Conservation (phyloP, 2,888 invertebrate species). For the Drosophila dives region DNA sequence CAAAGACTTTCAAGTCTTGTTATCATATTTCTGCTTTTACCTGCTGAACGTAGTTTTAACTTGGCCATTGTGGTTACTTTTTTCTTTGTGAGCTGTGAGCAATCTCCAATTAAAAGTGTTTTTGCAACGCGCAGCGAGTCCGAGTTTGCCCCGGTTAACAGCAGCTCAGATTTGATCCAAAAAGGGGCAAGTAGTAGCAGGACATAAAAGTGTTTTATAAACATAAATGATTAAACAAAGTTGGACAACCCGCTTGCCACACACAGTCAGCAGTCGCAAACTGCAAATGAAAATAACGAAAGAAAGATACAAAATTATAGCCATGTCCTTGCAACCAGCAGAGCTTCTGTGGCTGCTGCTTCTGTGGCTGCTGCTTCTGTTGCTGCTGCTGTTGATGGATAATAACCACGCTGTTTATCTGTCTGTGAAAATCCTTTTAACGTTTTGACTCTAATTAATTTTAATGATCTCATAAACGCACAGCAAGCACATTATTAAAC, state of each 20-base stretch:
- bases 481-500: slow-evolving; percentile 43
- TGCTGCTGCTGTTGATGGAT: slow-evolving; percentile 49
- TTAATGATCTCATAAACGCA: slow-evolving; percentile 77
- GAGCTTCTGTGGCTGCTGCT: not conserved
- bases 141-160: slow-evolving; percentile 26
- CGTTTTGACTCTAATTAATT: slow-evolving; percentile 81
- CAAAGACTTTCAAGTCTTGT: slow-evolving; percentile 24
- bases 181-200: not conserved
- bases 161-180: slow-evolving; percentile 33
- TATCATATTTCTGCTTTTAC: slow-evolving; percentile 69
- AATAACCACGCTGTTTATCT: slow-evolving; percentile 36
- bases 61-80: slow-evolving; percentile 7
- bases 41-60: slow-evolving; percentile 42
- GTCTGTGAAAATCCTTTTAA: slow-evolving; percentile 64
- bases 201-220: slow-evolving; percentile 67
- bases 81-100: slow-evolving; percentile 47
- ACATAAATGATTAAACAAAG: slow-evolving; percentile 76
- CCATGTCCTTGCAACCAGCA: slow-evolving; percentile 20
- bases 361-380: not conserved
- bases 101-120: slow-evolving; percentile 78
- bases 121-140: slow-evolving; percentile 41
- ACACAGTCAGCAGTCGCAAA: slow-evolving; percentile 9
- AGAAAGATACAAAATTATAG: slow-evolving; percentile 21
- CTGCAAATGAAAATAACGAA: slow-evolving; percentile 10
- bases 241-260: slow-evolving; percentile 40